A percentile compares a stretch with the other conserved stretches of the same genome.
Conservation (phyloP, 1,140 invertebrate species). For the Hypsibius dujardini region DNA sequence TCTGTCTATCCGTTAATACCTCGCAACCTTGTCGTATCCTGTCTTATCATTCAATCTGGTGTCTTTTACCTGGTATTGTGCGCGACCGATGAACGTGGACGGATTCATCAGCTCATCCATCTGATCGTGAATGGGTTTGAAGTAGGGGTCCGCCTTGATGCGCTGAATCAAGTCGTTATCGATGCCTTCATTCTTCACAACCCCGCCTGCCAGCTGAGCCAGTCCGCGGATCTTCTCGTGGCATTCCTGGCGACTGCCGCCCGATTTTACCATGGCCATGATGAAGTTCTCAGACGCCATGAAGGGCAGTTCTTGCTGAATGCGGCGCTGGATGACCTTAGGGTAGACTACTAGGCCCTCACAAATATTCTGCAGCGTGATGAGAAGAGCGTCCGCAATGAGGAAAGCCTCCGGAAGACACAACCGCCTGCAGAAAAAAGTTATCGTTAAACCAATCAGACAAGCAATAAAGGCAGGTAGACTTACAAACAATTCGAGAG, state of each 20-base stretch:
- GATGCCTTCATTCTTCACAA: conserved; percentile 69
- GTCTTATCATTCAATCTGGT: too few species aligned
- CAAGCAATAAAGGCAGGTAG: conserved; percentile 3
- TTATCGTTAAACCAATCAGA: background rate
- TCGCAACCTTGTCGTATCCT: too few species aligned
- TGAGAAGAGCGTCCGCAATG: conserved; percentile 67
- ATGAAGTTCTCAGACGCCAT: conserved; percentile 94
- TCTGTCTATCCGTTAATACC: too few species aligned
- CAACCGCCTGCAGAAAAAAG: conserved; percentile 45
- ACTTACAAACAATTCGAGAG: background rate
- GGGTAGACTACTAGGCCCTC: conserved; percentile 86
- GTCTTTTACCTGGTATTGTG: conserved; percentile 63
- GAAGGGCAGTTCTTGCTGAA: conserved; percentile 80
- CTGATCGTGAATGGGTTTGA: conserved; percentile 57
- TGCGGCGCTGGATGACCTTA: conserved; percentile 60
- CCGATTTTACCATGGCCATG: conserved; percentile 87
- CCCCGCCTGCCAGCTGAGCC: conserved; percentile 66
- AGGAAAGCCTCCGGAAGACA: conserved; percentile 81
- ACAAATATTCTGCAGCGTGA: conserved; percentile 73
- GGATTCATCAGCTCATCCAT: conserved; percentile 60
- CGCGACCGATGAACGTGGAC: conserved; percentile 66
- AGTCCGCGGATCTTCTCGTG: conserved; percentile 85
- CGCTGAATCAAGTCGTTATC: conserved; percentile 78
- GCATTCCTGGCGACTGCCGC: conserved; percentile 69
- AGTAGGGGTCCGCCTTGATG: conserved; percentile 59